These are phyloP conservation scores for Ricordea florida DNA, from an alignment of 92 coral and sea anemone genomes.

Conservation along the genomic window DNA sequence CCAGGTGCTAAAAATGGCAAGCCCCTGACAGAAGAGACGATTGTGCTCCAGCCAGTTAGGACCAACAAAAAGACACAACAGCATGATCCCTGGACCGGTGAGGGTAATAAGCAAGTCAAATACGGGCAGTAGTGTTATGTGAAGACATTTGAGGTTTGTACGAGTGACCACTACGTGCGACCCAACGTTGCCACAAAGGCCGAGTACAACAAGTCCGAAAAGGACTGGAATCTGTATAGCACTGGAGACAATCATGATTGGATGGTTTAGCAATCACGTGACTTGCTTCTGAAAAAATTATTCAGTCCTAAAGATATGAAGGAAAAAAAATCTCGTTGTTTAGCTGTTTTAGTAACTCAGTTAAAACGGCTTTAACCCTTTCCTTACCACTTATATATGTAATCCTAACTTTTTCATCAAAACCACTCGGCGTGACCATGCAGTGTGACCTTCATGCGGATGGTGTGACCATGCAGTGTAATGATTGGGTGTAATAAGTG, in stretches of 20 bases:
- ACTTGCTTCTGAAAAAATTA: too few species aligned
- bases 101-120: conserved; percentile 45
- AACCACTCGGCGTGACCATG: too few species aligned
- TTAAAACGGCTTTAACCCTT: too few species aligned
- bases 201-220: conserved; percentile 15
- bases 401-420: too few species aligned
- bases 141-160: conserved; percentile 22
- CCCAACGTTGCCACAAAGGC: conserved; percentile 48
- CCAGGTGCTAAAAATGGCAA: conserved; percentile 27
- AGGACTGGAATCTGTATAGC: conserved; percentile 1
- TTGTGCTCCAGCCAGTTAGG: conserved; percentile 22
- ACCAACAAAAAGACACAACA: conserved; percentile 4
- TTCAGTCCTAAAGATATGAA: too few species aligned
- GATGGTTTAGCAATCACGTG: neutral
- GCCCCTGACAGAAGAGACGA: conserved; percentile 18
- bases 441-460: too few species aligned
- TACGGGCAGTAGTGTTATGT: conserved; percentile 14
- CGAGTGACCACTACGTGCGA: conserved; percentile 8
- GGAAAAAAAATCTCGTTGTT: too few species aligned
- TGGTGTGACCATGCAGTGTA: too few species aligned
- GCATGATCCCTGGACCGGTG: conserved; percentile 40
- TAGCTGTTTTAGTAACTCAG: too few species aligned
- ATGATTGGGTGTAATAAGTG: too few species aligned
- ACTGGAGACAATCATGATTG: conserved; percentile 18
- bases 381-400: too few species aligned